A percentile compares a stretch with the other conserved stretches of the same genome.
Evolutionary conservation across 1,140 invertebrate genomes (phyloP).

Genomic region (Trachymyrmex septentrionalis): DNA sequence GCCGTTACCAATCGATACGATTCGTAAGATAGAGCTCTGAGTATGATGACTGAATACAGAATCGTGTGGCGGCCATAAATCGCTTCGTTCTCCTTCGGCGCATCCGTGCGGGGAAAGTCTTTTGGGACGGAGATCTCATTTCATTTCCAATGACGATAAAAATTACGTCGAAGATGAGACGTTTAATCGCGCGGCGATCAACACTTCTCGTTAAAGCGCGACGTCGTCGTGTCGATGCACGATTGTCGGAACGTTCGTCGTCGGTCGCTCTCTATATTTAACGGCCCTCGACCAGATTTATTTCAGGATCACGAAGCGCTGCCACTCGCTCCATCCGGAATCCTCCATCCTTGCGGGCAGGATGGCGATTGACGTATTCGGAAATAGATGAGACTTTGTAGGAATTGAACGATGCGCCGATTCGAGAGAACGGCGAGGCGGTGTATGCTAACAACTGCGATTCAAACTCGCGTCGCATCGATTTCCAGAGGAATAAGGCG

Average conservation of each 20-base stretch:
- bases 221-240: background rate
- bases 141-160: constrained; percentile 33
- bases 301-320: constrained; percentile 27
- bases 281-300: constrained; percentile 34
- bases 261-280: background rate
- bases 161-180: constrained; percentile 17
- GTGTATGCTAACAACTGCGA: constrained; percentile 56
- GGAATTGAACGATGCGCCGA: constrained; percentile 49
- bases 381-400: constrained; percentile 54
- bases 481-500: constrained; percentile 50
- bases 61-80: constrained; percentile 61
- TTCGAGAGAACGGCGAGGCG: constrained; percentile 29
- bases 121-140: background rate
- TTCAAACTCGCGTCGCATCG: constrained; percentile 55
- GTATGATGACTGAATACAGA: constrained; percentile 64
- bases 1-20: constrained; percentile 33
- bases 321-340: background rate
- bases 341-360: constrained; percentile 21
- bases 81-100: constrained; percentile 34
- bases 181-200: constrained; percentile 43
- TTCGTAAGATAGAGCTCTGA: constrained; percentile 55
- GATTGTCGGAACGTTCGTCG: background rate
- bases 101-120: background rate
- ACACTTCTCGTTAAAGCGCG: constrained; percentile 37
- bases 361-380: constrained; percentile 34